Evolutionary conservation across 2,797 vertebrate species (phyloP).

Genomic region (Alectoris magna): DNA sequence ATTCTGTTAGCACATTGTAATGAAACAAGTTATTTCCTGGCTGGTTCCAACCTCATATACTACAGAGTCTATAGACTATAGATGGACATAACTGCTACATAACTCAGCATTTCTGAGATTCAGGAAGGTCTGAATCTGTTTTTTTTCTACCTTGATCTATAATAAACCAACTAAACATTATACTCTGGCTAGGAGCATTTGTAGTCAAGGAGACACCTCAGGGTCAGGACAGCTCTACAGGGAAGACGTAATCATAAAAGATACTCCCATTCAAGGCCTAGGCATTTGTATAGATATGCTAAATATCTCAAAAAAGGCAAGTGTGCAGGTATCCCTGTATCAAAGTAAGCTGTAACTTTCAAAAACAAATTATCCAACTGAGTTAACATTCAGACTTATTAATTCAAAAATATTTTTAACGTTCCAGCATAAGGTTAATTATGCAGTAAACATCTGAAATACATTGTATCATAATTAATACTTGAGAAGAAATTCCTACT

Average conservation of each 20-base stretch:
- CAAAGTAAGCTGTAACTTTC: not conserved
- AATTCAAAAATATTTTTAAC: not conserved
- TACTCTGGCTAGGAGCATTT: not conserved
- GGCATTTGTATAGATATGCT: not conserved
- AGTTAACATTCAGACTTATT: not conserved
- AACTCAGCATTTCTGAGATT: not conserved
- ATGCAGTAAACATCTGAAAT: not conserved
- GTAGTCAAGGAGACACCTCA: not conserved
- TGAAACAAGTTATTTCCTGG: accelerated
- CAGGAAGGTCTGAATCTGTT: not conserved
- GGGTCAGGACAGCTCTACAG: not conserved
- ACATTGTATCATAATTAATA: not conserved
- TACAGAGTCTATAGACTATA: accelerated
- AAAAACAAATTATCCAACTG: not conserved
- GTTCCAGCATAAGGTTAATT: not conserved
- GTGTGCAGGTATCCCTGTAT: accelerated
- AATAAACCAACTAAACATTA: not conserved
- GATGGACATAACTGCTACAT: not conserved
- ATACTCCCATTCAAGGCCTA: not conserved
- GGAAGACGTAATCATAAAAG: not conserved
- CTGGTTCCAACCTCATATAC: accelerated
- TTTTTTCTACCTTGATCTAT: not conserved
- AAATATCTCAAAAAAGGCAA: not conserved
- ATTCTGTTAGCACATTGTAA: not conserved
- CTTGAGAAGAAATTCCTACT: constrained; percentile 20